A percentile compares a stretch with the other conserved stretches of the same genome.
Conservation (phyloP, 2,797 vertebrate species). For the Microctenopoma lineatum region DNA sequence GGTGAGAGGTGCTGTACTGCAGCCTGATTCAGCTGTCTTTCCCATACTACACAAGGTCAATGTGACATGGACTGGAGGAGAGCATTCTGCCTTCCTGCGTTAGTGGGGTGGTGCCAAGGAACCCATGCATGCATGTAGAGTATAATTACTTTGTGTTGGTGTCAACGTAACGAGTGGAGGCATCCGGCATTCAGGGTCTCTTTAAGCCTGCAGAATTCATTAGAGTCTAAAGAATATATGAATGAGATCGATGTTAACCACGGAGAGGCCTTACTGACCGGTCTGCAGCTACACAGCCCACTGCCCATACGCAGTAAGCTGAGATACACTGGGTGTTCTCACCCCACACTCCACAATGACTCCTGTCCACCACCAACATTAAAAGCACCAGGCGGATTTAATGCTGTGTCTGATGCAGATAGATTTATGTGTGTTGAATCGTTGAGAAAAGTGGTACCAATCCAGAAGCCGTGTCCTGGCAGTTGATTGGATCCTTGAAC, state of each 20-base stretch:
- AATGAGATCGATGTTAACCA: neutral
- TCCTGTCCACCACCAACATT: too few species aligned
- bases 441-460: neutral
- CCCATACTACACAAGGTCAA: slow-evolving; percentile 36
- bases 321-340: too few species aligned
- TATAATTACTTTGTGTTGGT: neutral
- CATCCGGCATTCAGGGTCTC: neutral
- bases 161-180: neutral
- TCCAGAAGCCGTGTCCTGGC: neutral
- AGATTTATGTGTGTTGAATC: neutral
- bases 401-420: too few species aligned
- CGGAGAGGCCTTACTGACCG: neutral
- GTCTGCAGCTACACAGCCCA: too few species aligned
- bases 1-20: slow-evolving; percentile 17
- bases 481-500: too few species aligned
- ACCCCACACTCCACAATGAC: too few species aligned
- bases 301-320: too few species aligned
- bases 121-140: slow-evolving; percentile 11
- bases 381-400: too few species aligned
- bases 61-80: slow-evolving; percentile 28
- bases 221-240: neutral
- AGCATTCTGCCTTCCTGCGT: neutral
- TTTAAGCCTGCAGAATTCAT: neutral
- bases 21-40: slow-evolving; percentile 25
- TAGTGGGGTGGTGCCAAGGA: slow-evolving; percentile 19